Percentiles rank a stretch among this genome's conserved stretches.
These are phyloP conservation scores for Musca domestica DNA, from an alignment of 1,140 invertebrate species.

Conservation along the genomic window DNA sequence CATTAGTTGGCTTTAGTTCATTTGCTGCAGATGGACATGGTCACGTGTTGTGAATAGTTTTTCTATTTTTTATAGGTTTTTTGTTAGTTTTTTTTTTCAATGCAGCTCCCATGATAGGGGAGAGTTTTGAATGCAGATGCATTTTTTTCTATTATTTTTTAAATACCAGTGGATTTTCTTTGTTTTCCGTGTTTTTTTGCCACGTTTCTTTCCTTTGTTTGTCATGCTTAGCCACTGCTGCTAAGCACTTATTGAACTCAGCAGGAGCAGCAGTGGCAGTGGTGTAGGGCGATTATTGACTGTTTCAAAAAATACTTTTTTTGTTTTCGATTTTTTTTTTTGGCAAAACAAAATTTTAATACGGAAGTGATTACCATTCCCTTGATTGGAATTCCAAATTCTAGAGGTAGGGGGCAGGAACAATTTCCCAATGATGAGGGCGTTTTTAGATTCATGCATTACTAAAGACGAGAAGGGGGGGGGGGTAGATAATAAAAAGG, in stretches of 20 bases:
- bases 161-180: slow-evolving; percentile 8
- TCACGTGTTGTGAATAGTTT: neutral
- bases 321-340: slow-evolving; percentile 32
- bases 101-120: neutral
- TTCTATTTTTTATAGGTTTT: neutral
- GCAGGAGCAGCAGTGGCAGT: neutral
- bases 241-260: slow-evolving; percentile 2
- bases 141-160: slow-evolving; percentile 30
- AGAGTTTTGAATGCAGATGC: slow-evolving; percentile 24
- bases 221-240: too few species aligned
- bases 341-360: slow-evolving; percentile 35
- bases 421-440: neutral
- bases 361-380: slow-evolving; percentile 9
- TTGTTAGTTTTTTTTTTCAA: neutral
- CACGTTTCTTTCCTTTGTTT: too few species aligned
- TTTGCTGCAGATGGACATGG: neutral
- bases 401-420: neutral
- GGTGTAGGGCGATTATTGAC: neutral
- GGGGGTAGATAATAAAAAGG: too few species aligned
- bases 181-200: neutral
- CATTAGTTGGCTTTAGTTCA: neutral
- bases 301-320: too few species aligned
- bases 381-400: neutral
- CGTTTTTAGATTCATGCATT: neutral
- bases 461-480: too few species aligned